Evolutionary conservation across 2,797 vertebrate genomes (phyloP), one percentile per base, ranked within the genome.

Genomic region (Pseudocheirus occidentalis): DNA sequence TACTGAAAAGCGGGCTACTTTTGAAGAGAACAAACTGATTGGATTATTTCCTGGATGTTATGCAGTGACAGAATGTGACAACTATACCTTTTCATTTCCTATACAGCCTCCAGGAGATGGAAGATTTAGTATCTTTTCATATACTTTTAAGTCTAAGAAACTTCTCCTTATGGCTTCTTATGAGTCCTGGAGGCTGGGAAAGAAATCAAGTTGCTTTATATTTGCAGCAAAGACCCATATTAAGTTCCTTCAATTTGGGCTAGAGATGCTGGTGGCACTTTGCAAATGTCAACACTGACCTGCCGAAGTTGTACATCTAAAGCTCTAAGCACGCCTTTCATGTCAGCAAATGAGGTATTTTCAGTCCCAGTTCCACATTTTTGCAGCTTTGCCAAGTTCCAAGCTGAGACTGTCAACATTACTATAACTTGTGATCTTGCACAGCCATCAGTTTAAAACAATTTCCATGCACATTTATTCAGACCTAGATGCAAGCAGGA

Each of bases 381-480:
- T 73, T 92, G 66, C 95, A 95, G 3, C 93, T 94, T 94, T 96
- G 87, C 95, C 95, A 97, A 95, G 87, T 98, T 98, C 95, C 96
- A 94, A 97, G 59, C 96, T 93, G 97, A 97, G 98, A 97, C 95
- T 97, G 95, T 98, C 98, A 98, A 94, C 97, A 92, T 95, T 97
- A 96, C 97, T 97, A 55, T 21, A 1, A 98, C 96, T 98, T 97
- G 97, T 98, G 98, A 97, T 98, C 97, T 52, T 97, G 95, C 93
- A 96, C 96, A 97, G 97, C 97, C 97, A 97, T 98, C 95, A 29
- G 98, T 98, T 98, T 97, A 97, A 98, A 98, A 98, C 97, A 93
- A 98, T 98, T 98, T 98, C 97, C 97, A 98, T 98, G 97, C 98
- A 97, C 97, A 96, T 98, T 97, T 97, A 95, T 97, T 98, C 98